Percentiles rank a stretch among this genome's conserved stretches.
Conservation (phyloP, 2,888 invertebrate genomes). For the Escarpia spicata region DNA sequence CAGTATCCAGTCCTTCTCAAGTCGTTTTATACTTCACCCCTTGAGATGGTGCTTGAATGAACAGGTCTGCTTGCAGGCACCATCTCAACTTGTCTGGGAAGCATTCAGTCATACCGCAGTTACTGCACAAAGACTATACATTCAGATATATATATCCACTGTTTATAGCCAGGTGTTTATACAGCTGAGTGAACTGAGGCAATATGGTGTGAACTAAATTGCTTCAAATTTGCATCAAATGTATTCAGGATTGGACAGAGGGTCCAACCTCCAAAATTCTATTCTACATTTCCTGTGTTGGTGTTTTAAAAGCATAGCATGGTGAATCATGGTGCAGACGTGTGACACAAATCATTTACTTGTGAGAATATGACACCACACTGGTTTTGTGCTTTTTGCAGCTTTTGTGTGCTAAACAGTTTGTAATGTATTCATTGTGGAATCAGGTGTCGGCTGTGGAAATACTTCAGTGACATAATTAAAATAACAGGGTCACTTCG, state of each 20-base stretch:
- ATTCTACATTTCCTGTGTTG: background rate
- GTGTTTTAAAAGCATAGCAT: background rate
- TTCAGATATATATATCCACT: background rate
- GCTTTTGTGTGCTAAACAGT: background rate
- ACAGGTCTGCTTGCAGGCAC: background rate
- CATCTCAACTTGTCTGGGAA: background rate
- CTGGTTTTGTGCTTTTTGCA: too few species aligned
- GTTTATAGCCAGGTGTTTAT: background rate
- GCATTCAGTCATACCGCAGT: background rate
- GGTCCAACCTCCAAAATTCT: background rate
- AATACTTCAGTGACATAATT: background rate
- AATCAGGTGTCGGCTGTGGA: background rate
- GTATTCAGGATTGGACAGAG: background rate
- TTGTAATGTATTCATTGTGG: background rate
- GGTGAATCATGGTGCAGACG: background rate
- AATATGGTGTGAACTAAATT: background rate
- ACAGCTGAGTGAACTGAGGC: background rate
- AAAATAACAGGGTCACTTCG: too few species aligned
- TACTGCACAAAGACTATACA: background rate
- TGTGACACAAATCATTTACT: background rate
- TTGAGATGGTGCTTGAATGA: background rate
- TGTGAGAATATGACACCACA: background rate
- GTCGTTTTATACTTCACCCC: background rate
- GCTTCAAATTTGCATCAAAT: background rate
- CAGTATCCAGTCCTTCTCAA: background rate